Evolutionary conservation across 30 jellyfish, hydroid and myxozoan species (phyloP), one percentile per base, ranked within the genome.

Genomic region (Pseudorhiza aurosa): DNA sequence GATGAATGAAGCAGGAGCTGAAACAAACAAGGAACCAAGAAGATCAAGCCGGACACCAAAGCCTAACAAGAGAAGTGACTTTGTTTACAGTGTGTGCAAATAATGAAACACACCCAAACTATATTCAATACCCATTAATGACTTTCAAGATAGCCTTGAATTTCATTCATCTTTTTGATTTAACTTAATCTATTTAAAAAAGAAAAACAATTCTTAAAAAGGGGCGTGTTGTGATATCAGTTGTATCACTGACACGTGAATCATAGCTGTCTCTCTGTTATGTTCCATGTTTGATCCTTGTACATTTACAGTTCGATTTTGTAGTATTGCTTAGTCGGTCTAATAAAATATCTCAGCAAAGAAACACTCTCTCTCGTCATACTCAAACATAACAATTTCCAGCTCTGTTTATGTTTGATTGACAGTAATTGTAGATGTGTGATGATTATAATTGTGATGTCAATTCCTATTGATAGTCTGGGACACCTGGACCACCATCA

Each of bases 401-500:
- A n/a, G n/a, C n/a, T n/a, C n/a, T n/a, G n/a, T n/a, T n/a, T n/a
- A n/a, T n/a, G n/a, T n/a, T n/a, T n/a, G n/a, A n/a, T n/a, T n/a
- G n/a, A n/a, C n/a, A n/a, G n/a, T n/a, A n/a, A n/a, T n/a, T n/a
- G n/a, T n/a, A n/a, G n/a, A n/a, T n/a, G n/a, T n/a, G n/a, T n/a
- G n/a, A n/a, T n/a, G n/a, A n/a, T n/a, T n/a, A n/a, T n/a, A n/a
- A n/a, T n/a, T n/a, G n/a, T n/a, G n/a, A n/a, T n/a, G n/a, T n/a
- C n/a, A n/a, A n/a, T n/a, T n/a, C n/a, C n/a, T n/a, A n/a, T 39
- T 32, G 21, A 1, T 25, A 77, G 89, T 81, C 89, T 42, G 59
- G 73, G 3, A 2, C 73, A 62, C 97, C 95, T 0, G 98, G 98
- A 3, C 98, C 98, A 0, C 96, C 98, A 15, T 64, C 96, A 4